A percentile compares a stretch with the other conserved stretches of the same genome.
These are phyloP conservation scores for Scolanthus callimorphus DNA, from an alignment of 92 coral and sea anemone genomes.

Conservation along the genomic window DNA sequence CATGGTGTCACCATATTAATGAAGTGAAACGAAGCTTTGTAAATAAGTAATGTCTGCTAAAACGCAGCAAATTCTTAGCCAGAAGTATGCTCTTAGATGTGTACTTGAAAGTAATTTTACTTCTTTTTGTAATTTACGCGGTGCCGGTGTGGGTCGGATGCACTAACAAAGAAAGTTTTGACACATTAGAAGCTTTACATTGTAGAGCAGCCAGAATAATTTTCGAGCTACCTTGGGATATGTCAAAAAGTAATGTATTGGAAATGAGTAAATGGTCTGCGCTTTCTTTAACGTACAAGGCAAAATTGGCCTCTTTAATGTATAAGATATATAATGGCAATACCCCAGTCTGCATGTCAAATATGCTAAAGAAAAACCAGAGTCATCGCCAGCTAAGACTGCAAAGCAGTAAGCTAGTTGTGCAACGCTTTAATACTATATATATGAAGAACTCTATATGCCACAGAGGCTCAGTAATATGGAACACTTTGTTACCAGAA, in stretches of 20 bases:
- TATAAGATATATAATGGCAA: neutral
- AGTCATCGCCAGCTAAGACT: too few relatives aligned
- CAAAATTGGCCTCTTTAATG: neutral
- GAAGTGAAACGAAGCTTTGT: too few relatives aligned
- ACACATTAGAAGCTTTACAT: neutral
- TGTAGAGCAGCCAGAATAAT: neutral
- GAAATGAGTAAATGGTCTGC: neutral
- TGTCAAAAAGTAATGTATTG: neutral
- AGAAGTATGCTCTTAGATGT: neutral
- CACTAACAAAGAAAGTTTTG: neutral
- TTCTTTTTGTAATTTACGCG: neutral
- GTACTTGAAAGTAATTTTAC: neutral
- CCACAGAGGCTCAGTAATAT: too few relatives aligned
- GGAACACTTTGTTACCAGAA: too few relatives aligned
- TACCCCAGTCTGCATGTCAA: too few relatives aligned
- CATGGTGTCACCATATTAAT: too few relatives aligned
- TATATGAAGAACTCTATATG: too few relatives aligned
- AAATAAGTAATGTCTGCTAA: conserved; percentile 6
- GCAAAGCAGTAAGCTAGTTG: too few relatives aligned
- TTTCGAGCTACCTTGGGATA: neutral
- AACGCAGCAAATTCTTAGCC: neutral
- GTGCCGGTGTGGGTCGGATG: neutral
- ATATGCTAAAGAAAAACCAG: too few relatives aligned
- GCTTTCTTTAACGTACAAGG: neutral
- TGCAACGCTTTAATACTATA: too few relatives aligned